These are phyloP conservation scores for Epirrita christyi DNA, from an alignment of 2,888 invertebrate species.

Conservation along the genomic window DNA sequence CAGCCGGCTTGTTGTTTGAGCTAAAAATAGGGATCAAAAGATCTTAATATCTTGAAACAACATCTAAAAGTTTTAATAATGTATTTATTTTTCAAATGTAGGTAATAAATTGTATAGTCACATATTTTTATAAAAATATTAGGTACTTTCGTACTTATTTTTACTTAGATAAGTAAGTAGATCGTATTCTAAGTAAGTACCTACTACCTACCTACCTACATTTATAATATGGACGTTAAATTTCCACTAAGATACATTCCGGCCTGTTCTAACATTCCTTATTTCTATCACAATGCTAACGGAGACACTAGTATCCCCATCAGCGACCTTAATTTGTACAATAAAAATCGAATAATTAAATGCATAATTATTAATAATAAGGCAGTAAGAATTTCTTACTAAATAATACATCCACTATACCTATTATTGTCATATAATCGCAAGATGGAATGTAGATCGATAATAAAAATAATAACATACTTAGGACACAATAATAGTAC, in stretches of 20 bases:
- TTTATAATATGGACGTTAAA: neutral
- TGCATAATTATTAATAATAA: slow-evolving; percentile 61
- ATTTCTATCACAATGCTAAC: slow-evolving; percentile 73
- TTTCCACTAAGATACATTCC: slow-evolving; percentile 26
- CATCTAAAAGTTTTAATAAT: neutral
- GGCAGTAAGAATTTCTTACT: slow-evolving; percentile 47
- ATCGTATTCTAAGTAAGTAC: neutral
- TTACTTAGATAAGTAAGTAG: neutral
- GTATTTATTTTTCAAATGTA: slow-evolving; percentile 17
- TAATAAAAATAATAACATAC: slow-evolving; percentile 1
- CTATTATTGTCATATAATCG: slow-evolving; percentile 57
- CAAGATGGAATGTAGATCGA: slow-evolving; percentile 51
- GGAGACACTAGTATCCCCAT: slow-evolving; percentile 53
- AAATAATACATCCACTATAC: slow-evolving; percentile 22
- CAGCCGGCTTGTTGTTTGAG: too few relatives aligned
- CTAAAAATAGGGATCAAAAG: too few relatives aligned
- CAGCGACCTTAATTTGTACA: slow-evolving; percentile 80
- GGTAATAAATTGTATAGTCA: slow-evolving; percentile 31
- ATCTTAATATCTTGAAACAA: too few relatives aligned
- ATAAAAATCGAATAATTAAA: slow-evolving; percentile 71
- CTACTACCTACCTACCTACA: neutral
- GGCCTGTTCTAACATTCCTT: slow-evolving; percentile 24
- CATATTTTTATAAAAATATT: slow-evolving; percentile 40
- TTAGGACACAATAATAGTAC: slow-evolving; percentile 9
- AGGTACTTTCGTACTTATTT: slow-evolving; percentile 10